phyloP scores from a whole-genome alignment of 2,113 vertebrate genomes.

The Gavialis gangeticus region DNA sequence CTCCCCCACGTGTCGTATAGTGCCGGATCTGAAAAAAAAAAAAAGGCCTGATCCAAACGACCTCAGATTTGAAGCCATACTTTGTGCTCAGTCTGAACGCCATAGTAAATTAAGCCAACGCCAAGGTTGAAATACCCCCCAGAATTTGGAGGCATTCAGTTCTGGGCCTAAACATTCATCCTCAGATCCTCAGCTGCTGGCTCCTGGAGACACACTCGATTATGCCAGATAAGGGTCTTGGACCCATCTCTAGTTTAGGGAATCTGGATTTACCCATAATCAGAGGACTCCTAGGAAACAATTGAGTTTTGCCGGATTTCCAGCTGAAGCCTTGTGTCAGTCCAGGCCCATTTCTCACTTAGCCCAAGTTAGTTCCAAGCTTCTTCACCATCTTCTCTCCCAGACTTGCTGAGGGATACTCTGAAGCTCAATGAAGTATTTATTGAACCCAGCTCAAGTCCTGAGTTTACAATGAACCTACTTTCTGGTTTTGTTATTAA shows the following conservation, averaged over 20 bases:
- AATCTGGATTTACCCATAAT: neutral
- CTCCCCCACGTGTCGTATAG: neutral
- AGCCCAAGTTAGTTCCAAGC: neutral
- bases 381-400: neutral
- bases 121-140: neutral
- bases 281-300: neutral
- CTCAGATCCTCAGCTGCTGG: neutral
- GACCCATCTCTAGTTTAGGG: neutral
- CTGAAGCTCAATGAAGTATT: neutral
- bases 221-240: neutral
- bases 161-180: neutral
- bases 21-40: neutral
- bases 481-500: neutral
- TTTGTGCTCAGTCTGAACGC: neutral
- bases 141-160: neutral
- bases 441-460: neutral
- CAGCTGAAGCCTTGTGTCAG: neutral
- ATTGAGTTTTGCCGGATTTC: neutral
- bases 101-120: neutral
- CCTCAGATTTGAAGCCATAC: neutral
- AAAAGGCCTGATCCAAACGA: neutral
- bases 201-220: fast-evolving
- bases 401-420: neutral
- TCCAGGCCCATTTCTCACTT: neutral
- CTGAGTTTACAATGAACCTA: neutral